Evolutionary conservation across 1,140 invertebrate genomes (phyloP).

Genomic region (Drosophila lacteicornis): DNA sequence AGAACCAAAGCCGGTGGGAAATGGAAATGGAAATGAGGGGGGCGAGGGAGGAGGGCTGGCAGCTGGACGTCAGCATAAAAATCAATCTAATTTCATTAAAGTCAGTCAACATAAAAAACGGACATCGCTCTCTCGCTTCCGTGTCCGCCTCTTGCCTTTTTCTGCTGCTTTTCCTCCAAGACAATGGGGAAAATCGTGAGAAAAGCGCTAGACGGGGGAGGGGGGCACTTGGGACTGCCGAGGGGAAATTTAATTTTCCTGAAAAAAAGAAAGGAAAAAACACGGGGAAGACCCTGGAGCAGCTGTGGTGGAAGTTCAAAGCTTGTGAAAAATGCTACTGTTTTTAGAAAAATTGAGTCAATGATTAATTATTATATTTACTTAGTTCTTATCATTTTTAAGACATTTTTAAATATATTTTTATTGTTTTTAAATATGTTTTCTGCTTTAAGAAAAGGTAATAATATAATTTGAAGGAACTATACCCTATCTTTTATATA

Average conservation of each 20-base stretch:
- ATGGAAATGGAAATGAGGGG: constrained; percentile 27
- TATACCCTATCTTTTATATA: no score
- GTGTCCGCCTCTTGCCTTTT: neutral
- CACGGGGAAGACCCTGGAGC: neutral
- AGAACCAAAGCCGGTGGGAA: constrained; percentile 2
- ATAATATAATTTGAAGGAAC: no score
- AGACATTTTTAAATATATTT: neutral
- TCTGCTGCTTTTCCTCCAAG: constrained; percentile 32
- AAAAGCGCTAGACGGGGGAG: neutral
- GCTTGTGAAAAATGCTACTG: neutral
- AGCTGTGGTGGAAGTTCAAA: neutral
- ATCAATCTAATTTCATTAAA: constrained; percentile 82
- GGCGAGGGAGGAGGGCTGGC: neutral
- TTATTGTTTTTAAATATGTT: neutral
- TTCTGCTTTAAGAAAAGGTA: neutral
- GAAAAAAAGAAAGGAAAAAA: no score
- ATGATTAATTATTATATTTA: neutral
- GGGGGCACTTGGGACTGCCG: constrained; percentile 4
- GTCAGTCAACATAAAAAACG: constrained; percentile 72
- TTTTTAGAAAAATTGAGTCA: neutral
- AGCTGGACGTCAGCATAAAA: constrained; percentile 69
- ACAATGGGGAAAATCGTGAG: constrained; percentile 29
- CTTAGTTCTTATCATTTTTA: neutral
- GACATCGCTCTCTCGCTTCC: constrained; percentile 19
- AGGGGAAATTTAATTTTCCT: constrained; percentile 23